A percentile compares a stretch with the other conserved stretches of the same genome.
phyloP scores from a whole-genome alignment of 2,797 vertebrate genomes.

The Limnodromus scolopaceus region DNA sequence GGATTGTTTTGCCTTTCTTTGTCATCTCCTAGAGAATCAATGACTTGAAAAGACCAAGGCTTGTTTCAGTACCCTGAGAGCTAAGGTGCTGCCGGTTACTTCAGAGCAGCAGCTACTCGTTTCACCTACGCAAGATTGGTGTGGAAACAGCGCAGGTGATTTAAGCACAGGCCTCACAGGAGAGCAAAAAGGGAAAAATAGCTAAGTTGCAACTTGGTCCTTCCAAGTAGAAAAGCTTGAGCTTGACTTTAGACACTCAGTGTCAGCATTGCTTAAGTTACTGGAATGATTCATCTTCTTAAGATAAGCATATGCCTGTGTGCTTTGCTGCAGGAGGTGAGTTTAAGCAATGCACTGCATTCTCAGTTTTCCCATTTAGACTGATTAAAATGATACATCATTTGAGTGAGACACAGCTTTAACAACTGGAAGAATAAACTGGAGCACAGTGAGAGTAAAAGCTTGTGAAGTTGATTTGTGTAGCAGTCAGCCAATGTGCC shows the following conservation, averaged over 20 bases:
- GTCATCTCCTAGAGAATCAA: neutral
- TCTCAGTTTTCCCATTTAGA: neutral
- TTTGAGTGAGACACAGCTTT: neutral
- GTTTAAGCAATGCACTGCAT: neutral
- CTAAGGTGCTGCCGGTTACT: neutral
- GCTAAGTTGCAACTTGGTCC: neutral
- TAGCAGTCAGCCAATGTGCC: neutral
- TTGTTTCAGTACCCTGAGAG: neutral
- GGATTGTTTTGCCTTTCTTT: neutral
- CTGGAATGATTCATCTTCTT: neutral
- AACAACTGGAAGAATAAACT: neutral
- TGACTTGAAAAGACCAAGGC: neutral
- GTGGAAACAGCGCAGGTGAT: accelerated
- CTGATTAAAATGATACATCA: neutral
- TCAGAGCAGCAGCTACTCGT: neutral
- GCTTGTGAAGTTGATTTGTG: neutral
- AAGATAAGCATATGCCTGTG: neutral
- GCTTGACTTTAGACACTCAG: neutral
- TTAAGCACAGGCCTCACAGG: neutral
- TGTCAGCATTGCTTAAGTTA: neutral
- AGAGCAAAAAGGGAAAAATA: neutral
- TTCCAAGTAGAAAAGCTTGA: neutral
- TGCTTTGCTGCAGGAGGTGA: neutral
- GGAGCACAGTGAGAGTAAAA: neutral
- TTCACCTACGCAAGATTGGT: neutral